Base-by-base conservation (phyloP, 2,113 vertebrate species). In the Lophius piscatorius region DNA sequence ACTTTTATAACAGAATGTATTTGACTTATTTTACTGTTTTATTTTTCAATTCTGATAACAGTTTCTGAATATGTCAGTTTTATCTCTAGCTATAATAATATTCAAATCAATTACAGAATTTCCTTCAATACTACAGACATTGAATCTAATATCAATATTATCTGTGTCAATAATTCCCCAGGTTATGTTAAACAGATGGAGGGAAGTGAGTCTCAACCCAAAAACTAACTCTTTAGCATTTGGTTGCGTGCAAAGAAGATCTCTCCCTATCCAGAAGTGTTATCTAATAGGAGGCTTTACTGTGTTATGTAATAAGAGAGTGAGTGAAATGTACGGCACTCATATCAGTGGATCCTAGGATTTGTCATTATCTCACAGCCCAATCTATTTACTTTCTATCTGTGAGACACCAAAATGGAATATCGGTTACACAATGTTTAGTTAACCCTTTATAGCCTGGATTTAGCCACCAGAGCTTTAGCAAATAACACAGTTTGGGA, bases 241-340 rank as follows among this genome's bases (percentile, higher is more conserved):
- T 39, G 17, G 58, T 40, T 33, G 65, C 39, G 10, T 67, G 44
- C 62, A 60, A 36, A 58, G 44, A 42, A 24, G 44, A n/a, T 20
- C 58, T 23, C 52, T 40, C 16, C 45, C 36, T 66, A n/a, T n/a
- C 60, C 65, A 24, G 28, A 28, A 14, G 12, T 29, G 50, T 78
- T 78, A 77, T 61, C 11, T 55, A 80, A 78, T 9, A 2, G 12
- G 34, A 44, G 28, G 28, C 50, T 63, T 21, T 69, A 50, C 64
- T 74, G 45, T 63, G 70, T 83, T 73, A 81, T 63, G 47, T 75
- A 73, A 83, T 8, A 24, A 59, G 38, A 58, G 49, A 69, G 36
- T 48, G 38, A 57, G 56, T 55, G 59, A 77, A 78, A 70, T 62
- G 56, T 12, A 20, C 68, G 22, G 33, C 8, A 55, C 34, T 68